Base-by-base conservation (phyloP, 2,888 invertebrate species). In the Amorpha juglandis region DNA sequence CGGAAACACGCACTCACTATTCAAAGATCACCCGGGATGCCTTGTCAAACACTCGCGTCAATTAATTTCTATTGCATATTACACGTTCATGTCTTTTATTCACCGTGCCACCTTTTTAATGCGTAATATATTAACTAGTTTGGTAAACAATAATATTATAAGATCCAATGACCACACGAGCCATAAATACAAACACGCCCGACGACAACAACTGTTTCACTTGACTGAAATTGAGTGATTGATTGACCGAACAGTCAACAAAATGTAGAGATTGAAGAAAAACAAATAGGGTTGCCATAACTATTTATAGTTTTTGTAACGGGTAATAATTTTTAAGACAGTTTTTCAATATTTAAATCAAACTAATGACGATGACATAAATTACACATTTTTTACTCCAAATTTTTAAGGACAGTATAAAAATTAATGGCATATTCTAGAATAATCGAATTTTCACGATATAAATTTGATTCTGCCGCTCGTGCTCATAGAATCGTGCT, bases 21-120 rank as follows among this genome's bases (percentile, higher is more conserved):
- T 58, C 58, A 58, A 70, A 79, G 72, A 76, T 70, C 74, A 79
- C 77, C 74, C 76, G 72, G 75, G 77, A 79, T 71, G 77, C 70
- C 65, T 69, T 71, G 74, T 71, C 74, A 69, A 71, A 70, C 78
- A 75, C 75, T 73, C 70, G 53, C 69, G 75, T 69, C 51, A 70
- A 72, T 73, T 70, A 66, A 38, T 63, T 55, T 63, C 35, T 38
- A 62, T 62, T 58, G 72, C 71, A 74, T 72, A 52, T 53, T 66
- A 63, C 55, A 58, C 42, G 62, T 66, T 66, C 27, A 16, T 19
- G 12, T 58, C 7, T 11, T 45, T 45, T 47, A 45, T 1, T 0
- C 21, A 48, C 47, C 9, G 16, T 4, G n/a, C 6, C 0, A 47
- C 12, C 33, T n/a, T 62, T 27, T 65, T 16, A 33, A 52, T 8